Evolutionary conservation across 1,140 invertebrate genomes (phyloP).

Genomic region (Neuroterus valhalla): DNA sequence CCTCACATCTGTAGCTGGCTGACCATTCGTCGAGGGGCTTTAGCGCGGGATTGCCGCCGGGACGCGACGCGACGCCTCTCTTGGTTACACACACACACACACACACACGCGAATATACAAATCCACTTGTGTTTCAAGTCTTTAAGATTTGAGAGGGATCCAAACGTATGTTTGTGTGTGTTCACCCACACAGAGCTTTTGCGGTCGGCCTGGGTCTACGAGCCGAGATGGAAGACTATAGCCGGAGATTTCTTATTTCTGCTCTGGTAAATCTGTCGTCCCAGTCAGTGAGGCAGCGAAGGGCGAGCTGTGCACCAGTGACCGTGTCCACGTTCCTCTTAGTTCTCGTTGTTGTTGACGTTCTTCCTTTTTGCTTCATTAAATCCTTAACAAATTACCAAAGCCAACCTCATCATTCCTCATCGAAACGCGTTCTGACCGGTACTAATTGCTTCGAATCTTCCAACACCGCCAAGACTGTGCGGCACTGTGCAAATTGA

Average conservation of each 20-base stretch:
- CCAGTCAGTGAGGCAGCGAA: constrained; percentile 72
- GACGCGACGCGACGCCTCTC: constrained; percentile 6
- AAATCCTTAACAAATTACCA: too few species aligned
- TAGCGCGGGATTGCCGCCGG: constrained; percentile 24
- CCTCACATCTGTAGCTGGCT: constrained; percentile 3
- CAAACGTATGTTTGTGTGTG: constrained; percentile 8
- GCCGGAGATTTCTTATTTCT: constrained; percentile 73
- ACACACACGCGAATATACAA: too few species aligned
- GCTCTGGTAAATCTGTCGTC: constrained; percentile 75
- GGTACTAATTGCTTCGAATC: neutral
- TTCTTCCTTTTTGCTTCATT: neutral
- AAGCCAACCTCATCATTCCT: constrained; percentile 30
- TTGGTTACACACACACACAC: constrained; percentile 37
- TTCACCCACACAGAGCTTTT: constrained; percentile 20
- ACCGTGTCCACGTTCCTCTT: constrained; percentile 61
- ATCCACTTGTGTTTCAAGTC: constrained; percentile 39
- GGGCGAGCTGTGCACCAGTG: constrained; percentile 68
- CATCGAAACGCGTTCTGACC: neutral
- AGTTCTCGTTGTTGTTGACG: constrained; percentile 24
- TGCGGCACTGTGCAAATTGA: neutral
- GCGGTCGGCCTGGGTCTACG: neutral
- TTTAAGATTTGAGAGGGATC: constrained; percentile 16
- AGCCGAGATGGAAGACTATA: constrained; percentile 49
- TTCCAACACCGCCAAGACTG: neutral
- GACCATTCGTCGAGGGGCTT: constrained; percentile 44